Percentiles rank a stretch among this genome's conserved stretches.
Evolutionary conservation across 1,140 invertebrate species (phyloP).

Genomic region (Mya arenaria): DNA sequence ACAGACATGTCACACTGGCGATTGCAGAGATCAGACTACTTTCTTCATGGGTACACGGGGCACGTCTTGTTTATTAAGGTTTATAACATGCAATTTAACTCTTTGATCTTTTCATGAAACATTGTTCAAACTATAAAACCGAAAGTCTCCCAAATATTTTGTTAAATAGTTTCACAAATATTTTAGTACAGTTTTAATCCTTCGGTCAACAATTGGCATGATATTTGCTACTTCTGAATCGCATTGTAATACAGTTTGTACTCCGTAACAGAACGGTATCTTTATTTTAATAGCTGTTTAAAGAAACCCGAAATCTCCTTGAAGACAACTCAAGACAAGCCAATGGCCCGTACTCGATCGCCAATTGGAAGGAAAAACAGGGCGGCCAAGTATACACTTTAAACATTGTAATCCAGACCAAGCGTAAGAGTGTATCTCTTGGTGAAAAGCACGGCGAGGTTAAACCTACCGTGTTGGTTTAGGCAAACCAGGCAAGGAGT

Average conservation of each 20-base stretch:
- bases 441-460: no score
- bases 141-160: not conserved
- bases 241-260: slow-evolving; percentile 8
- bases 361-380: slow-evolving; percentile 11
- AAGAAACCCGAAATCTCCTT: slow-evolving; percentile 17
- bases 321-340: not conserved
- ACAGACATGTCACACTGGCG: no score
- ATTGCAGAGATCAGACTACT: no score
- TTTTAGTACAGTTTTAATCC: slow-evolving; percentile 10
- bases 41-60: no score
- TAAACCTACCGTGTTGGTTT: no score
- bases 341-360: slow-evolving; percentile 33
- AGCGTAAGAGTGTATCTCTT: no score
- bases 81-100: not conserved
- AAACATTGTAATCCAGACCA: slow-evolving; percentile 3
- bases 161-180: slow-evolving; percentile 38
- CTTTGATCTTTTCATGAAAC: not conserved
- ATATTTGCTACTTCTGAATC: not conserved
- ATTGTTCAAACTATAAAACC: not conserved
- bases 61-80: no score
- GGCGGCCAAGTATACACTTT: slow-evolving; percentile 42
- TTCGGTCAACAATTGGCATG: slow-evolving; percentile 8
- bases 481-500: no score
- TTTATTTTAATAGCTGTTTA: slow-evolving; percentile 44
- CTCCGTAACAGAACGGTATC: slow-evolving; percentile 25